These are phyloP conservation scores for Scelioninae gen. 2 DNA, from an alignment of 2,888 invertebrate species.

Conservation along the genomic window DNA sequence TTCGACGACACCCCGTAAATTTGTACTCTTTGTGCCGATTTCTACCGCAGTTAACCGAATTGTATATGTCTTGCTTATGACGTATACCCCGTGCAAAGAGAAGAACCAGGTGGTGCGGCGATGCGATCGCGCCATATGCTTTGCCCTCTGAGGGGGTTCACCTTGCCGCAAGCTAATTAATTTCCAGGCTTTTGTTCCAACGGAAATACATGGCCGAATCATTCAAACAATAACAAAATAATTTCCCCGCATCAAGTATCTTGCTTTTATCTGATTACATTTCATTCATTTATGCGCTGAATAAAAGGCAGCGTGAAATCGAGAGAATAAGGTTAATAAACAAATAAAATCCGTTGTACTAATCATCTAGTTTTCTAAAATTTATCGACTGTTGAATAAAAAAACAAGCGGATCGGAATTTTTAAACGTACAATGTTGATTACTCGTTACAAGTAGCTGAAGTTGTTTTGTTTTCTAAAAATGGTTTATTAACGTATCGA, in stretches of 20 bases:
- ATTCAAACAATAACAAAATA: slow-evolving; percentile 40
- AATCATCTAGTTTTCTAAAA: too few species aligned
- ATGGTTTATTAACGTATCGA: too few species aligned
- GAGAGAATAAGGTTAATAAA: background rate
- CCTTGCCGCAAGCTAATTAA: slow-evolving; percentile 71
- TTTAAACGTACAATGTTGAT: too few species aligned
- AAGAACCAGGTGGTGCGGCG: slow-evolving; percentile 68
- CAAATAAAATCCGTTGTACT: too few species aligned
- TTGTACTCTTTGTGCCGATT: slow-evolving; percentile 36
- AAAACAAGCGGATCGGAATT: too few species aligned
- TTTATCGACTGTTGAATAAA: too few species aligned
- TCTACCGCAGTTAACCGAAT: slow-evolving; percentile 47
- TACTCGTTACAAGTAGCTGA: too few species aligned
- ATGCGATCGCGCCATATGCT: slow-evolving; percentile 74
- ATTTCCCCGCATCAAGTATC: slow-evolving; percentile 40
- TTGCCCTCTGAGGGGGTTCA: slow-evolving; percentile 68
- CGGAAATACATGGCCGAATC: slow-evolving; percentile 65
- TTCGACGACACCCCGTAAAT: slow-evolving; percentile 30
- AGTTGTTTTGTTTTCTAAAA: too few species aligned
- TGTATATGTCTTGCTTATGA: slow-evolving; percentile 36
- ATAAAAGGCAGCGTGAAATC: background rate
- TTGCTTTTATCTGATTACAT: slow-evolving; percentile 16
- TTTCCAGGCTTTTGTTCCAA: slow-evolving; percentile 73
- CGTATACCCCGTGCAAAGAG: slow-evolving; percentile 57
- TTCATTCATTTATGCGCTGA: slow-evolving; percentile 9